phyloP scores from a whole-genome alignment of 2,888 invertebrate species.

The Limnephilus marmoratus region DNA sequence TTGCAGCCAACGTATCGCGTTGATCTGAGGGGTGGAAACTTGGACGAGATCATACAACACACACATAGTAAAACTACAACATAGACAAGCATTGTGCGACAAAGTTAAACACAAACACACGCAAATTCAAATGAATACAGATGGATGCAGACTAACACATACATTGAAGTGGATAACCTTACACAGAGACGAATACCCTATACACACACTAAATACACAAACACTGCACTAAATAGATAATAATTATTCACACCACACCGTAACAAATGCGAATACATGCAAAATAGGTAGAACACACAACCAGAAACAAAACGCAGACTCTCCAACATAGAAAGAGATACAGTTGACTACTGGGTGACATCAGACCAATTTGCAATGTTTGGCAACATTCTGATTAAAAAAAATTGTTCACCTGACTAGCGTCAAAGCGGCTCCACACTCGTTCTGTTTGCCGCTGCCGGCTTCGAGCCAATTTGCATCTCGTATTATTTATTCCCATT shows the following conservation, averaged over 20 bases:
- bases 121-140: not conserved
- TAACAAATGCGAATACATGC: not conserved
- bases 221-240: not conserved
- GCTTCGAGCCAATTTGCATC: slow-evolving; percentile 22
- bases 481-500: slow-evolving; percentile 3
- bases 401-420: slow-evolving; percentile 13
- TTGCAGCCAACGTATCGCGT: not conserved
- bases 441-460: not conserved
- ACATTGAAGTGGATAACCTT: not conserved
- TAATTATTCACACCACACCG: not conserved
- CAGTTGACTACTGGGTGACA: slow-evolving; percentile 18
- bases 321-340: not conserved
- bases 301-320: not conserved
- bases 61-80: not conserved
- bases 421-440: not conserved
- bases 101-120: not conserved
- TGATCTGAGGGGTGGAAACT: slow-evolving; percentile 33
- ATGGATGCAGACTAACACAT: not conserved
- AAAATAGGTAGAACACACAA: not conserved
- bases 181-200: not conserved
- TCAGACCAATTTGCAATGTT: slow-evolving; percentile 37
- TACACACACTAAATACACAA: not conserved
- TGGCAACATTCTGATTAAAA: slow-evolving; percentile 31
- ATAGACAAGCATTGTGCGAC: not conserved
- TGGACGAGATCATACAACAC: slow-evolving; percentile 9